Evolutionary conservation across 1,140 invertebrate species (phyloP), one percentile per base, ranked within the genome.

Genomic region (Sycophila sp.): DNA sequence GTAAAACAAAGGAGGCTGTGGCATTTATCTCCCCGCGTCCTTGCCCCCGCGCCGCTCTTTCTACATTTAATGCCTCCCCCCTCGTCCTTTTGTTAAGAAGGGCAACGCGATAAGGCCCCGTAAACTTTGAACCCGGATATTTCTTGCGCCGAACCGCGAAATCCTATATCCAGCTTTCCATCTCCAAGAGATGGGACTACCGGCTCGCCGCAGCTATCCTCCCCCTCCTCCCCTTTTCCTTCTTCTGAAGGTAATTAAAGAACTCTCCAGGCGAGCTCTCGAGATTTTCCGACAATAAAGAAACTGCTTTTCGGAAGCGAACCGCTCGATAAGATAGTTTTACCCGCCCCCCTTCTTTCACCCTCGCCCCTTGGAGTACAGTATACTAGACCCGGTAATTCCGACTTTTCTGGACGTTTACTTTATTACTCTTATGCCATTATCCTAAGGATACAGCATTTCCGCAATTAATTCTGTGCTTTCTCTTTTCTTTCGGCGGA

Each of bases 1-100:
- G 56, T 68, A 68, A 68, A 68, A 68, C 66, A 68, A 68, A 59
- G 66, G 42, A 68, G 42, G 42, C 66, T 60, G 56, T 22, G 38
- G 56, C 56, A 68, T 68, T 68, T 60, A 68, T 68, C 66, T 68
- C 22, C 15, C 26, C 30, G 4, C 2, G 22, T 34, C 47, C 17
- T 8, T 15, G 13, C 0, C 7, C 36, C 24, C 15, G n/a, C n/a
- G n/a, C n/a, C n/a, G 10, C n/a, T 55, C 22, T 55, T n/a, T 56
- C 53, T 32, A n/a, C n/a, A 34, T 32, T 24, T 40, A 47, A 24
- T 19, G 19, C 2, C 49, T 22, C 11, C 22, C 22, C 47, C 28
- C 10, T 10, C 17, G 15, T 36, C 30, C 62, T 65, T 65, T 65
- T 65, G 62, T 65, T 38, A 36, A 47, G 13, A 4, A 36, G 30